A percentile compares a stretch with the other conserved stretches of the same genome.
Conservation (phyloP, 2,888 invertebrate species). For the Ennomos fuscantarius region DNA sequence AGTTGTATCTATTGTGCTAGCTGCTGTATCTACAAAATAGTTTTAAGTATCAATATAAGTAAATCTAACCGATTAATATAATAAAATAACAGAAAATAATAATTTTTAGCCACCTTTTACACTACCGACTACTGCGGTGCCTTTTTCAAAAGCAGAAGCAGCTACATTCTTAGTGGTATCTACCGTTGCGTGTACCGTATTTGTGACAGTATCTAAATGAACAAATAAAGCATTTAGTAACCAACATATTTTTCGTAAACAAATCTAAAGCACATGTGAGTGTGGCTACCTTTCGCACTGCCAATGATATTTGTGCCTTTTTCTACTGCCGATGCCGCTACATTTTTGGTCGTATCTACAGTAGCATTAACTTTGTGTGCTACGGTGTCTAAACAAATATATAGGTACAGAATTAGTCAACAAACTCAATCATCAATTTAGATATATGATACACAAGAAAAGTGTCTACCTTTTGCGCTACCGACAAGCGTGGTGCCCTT, state of each 20-base stretch:
- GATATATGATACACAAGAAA: neutral
- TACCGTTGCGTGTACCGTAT: conserved; percentile 54
- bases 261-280: too few relatives aligned
- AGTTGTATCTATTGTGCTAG: conserved; percentile 51
- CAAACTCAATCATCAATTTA: too few relatives aligned
- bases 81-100: neutral
- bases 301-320: conserved; percentile 51
- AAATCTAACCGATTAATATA: neutral
- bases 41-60: neutral
- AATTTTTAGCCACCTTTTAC: conserved; percentile 46
- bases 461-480: conserved; percentile 52
- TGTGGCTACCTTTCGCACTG: conserved; percentile 50
- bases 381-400: conserved; percentile 48
- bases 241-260: neutral
- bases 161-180: conserved; percentile 62
- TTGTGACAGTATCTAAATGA: conserved; percentile 57
- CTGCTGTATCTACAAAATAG: conserved; percentile 11
- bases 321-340: conserved; percentile 53
- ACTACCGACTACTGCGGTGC: conserved; percentile 48
- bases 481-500: conserved; percentile 54
- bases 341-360: conserved; percentile 59
- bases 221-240: conserved; percentile 1
- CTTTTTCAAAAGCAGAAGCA: conserved; percentile 57
- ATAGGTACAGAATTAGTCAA: neutral
- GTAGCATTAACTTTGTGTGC: conserved; percentile 49